These are phyloP conservation scores for Xylocampa areola DNA, from an alignment of 2,888 invertebrate genomes.

Conservation along the genomic window DNA sequence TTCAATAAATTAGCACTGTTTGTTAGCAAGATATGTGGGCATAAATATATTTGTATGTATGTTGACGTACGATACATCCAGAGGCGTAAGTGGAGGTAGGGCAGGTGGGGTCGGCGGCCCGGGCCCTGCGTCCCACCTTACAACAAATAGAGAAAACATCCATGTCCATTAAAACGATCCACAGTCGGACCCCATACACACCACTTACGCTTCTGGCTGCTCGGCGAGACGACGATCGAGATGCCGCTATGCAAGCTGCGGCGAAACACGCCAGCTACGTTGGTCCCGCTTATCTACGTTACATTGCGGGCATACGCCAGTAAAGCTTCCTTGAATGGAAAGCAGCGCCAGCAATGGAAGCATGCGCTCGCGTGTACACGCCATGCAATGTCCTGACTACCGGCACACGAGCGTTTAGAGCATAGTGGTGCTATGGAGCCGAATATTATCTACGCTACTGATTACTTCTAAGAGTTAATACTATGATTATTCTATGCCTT, in stretches of 20 bases:
- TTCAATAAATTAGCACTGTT: constrained; percentile 66
- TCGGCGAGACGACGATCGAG: constrained; percentile 63
- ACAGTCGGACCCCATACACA: constrained; percentile 83
- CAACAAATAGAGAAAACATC: constrained; percentile 87
- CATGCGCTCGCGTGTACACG: constrained; percentile 61
- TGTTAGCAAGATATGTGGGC: constrained; percentile 70
- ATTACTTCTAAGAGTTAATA: constrained; percentile 62
- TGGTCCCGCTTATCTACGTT: constrained; percentile 42
- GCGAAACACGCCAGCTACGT: constrained; percentile 33
- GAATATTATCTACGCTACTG: constrained; percentile 69
- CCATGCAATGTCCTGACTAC: constrained; percentile 73
- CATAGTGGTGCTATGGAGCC: constrained; percentile 89
- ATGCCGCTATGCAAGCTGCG: constrained; percentile 31
- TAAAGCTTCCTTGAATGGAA: constrained; percentile 48
- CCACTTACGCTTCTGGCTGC: constrained; percentile 88
- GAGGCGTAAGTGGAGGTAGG: constrained; percentile 90
- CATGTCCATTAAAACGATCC: constrained; percentile 81
- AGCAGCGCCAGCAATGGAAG: constrained; percentile 56
- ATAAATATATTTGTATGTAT: constrained; percentile 63
- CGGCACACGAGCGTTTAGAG: constrained; percentile 81
- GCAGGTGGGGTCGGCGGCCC: constrained; percentile 89
- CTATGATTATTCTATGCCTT: constrained; percentile 57
- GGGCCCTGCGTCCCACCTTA: constrained; percentile 89
- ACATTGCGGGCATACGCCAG: constrained; percentile 47
- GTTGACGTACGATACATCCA: constrained; percentile 90